Conservation (phyloP, 2,113 vertebrate genomes). For the Sander lucioperca region DNA sequence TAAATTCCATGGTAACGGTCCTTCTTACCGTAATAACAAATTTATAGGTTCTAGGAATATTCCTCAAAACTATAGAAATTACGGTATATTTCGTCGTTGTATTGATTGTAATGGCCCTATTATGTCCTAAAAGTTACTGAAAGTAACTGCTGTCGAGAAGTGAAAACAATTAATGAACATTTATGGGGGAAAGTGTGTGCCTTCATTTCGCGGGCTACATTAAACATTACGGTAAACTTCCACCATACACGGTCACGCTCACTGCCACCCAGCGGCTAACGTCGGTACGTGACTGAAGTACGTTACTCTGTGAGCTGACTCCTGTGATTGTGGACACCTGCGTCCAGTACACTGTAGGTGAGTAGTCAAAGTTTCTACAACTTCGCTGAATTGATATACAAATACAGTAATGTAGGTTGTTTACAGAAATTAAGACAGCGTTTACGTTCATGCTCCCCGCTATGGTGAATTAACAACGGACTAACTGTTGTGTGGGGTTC, state of each 20-base stretch:
- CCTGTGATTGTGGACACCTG: conserved; percentile 48
- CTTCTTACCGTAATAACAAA: conserved; percentile 48
- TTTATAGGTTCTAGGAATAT: not conserved
- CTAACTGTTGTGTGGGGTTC: not conserved
- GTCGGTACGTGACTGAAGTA: not conserved
- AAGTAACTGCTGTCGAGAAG: not conserved
- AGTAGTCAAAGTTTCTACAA: conserved; percentile 32
- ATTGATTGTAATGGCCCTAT: fast-evolving
- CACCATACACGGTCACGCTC: no score
- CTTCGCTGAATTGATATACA: not conserved
- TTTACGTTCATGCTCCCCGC: not conserved
- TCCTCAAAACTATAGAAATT: not conserved
- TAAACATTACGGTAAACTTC: conserved; percentile 60
- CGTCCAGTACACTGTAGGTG: conserved; percentile 29
- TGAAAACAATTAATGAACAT: not conserved
- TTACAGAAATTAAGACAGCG: not conserved
- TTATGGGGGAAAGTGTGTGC: no score
- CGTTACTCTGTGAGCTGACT: not conserved
- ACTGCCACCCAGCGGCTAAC: conserved; percentile 56
- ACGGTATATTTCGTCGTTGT: not conserved
- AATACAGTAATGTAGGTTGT: not conserved
- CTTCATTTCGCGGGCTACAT: not conserved
- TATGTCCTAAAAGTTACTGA: not conserved
- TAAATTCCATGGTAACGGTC: conserved; percentile 76
- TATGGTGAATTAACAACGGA: not conserved